Base-by-base conservation (phyloP, 2,797 vertebrate genomes). In the Delichon dasypus region DNA sequence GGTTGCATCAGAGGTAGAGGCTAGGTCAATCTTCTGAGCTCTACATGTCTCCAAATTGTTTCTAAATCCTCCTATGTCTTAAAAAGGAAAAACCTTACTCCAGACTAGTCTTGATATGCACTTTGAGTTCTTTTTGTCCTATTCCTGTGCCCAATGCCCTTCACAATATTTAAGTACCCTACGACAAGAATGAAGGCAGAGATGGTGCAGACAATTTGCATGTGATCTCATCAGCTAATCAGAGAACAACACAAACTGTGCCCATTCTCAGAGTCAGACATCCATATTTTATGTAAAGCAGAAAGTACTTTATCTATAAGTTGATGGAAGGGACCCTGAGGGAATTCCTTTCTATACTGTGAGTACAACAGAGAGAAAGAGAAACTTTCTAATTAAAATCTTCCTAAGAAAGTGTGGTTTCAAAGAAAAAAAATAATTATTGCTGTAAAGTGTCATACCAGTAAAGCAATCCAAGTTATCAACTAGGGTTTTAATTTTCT, bases 331-430 rank as follows among this genome's bases (percentile, higher is more conserved):
- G 17, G 42, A 75, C 29, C 29, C 55, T 70, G 40, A 67, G 55
- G 38, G 12, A 1, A 36, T 90, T 94, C 26, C 38, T 65, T 90
- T 70, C 13, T 21, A 15, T 57, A 23, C 9, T 2, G 2, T 42
- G 32, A 75, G n/a, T 55, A 75, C 16, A 78, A 58, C 15, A 72
- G 54, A 55, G 21, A 73, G 34, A 84, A 91, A 61, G 53, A 68
- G 54, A 88, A 96, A 75, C 60, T 81, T 94, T 73, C 60, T 62
- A 88, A 86, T 94, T 94, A 94, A 91, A 94, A 90, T 76, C 50
- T 87, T 89, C 53, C 29, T 64, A 23, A 30, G 18, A 89, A 93
- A 32, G 13, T 64, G 36, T 55, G 13, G 23, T 70, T 90, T 89
- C 71, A 87, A 60, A 29, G 40, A 82, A 82, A 79, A 79, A n/a